These are phyloP conservation scores for Flexamia atlantica DNA, from an alignment of 2,888 invertebrate species.

Conservation along the genomic window DNA sequence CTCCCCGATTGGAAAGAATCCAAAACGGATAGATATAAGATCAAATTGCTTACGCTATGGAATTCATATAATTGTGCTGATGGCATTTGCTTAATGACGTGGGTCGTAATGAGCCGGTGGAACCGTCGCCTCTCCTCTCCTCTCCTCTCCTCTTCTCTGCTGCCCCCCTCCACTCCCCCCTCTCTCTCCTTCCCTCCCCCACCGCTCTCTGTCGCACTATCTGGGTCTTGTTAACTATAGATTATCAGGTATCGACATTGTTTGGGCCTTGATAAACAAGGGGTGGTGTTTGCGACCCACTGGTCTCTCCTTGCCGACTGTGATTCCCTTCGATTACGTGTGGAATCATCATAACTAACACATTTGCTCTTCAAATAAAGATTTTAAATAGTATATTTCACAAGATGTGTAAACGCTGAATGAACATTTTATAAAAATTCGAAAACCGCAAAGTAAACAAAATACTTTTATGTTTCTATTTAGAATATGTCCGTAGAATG, in stretches of 20 bases:
- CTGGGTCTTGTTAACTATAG: conserved; percentile 30
- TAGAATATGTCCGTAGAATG: no score
- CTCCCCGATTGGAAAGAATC: conserved; percentile 53
- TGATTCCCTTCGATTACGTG: no score
- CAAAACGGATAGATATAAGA: conserved; percentile 55
- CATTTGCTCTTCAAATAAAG: no score
- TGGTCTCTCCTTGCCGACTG: neutral
- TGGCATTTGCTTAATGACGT: conserved; percentile 48
- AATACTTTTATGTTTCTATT: no score
- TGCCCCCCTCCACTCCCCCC: neutral
- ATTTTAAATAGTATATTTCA: no score
- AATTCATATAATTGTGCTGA: conserved; percentile 58
- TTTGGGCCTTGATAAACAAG: neutral
- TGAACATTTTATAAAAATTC: no score
- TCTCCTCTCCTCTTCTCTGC: neutral
- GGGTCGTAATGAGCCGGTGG: conserved; percentile 32
- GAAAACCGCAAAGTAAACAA: no score
- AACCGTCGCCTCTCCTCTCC: neutral
- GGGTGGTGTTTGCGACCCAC: neutral
- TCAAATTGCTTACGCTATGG: conserved; percentile 62
- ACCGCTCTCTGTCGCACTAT: conserved; percentile 3
- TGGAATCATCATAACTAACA: no score
- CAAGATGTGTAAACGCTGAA: no score
- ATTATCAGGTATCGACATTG: conserved; percentile 18
- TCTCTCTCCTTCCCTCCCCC: neutral